Base-by-base conservation (phyloP, 2,113 vertebrate genomes). In the Sisor rabdophorus region DNA sequence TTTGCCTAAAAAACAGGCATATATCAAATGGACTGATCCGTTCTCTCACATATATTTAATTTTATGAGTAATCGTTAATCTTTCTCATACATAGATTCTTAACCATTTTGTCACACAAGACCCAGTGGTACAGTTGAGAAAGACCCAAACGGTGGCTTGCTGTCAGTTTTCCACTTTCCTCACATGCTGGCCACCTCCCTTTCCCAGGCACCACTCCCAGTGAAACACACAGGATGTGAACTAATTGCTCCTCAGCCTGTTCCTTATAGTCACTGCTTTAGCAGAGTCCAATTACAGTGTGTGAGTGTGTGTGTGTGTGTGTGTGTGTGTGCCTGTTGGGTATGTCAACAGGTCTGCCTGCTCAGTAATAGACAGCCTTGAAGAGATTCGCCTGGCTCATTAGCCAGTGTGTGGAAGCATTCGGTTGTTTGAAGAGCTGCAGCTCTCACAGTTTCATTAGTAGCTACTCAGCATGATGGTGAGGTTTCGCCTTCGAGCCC, bases 401-500 rank as follows among this genome's bases (percentile, higher is more conserved):
- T 80, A 80, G 79, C 53, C 55, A 10, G 53, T 81, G 32, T 80
- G 73, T 75, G 72, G 70, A 78, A 78, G 69, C 74, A 68, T 75
- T 64, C 73, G 87, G 70, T 71, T 87, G 79, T 86, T 85, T 82
- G 82, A 79, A 71, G 75, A 54, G 82, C 79, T 78, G 79, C 71
- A 81, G 55, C 75, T 75, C 72, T 59, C 47, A 71, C 76, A 79
- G 68, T 78, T 83, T 81, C 73, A 83, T 59, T 69, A 63, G 60
- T 63, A 77, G 64, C 75, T 48, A 76, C 81, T 76, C 75, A 53
- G 52, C 61, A 13, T 75, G 76, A 79, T 40, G 74, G 68, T 40
- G n/a, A 76, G 53, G 44, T 73, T 87, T 87, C 81, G 83, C 85
- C 87, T 89, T 89, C 67, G 76, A 90, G 85, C 79, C 81, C 76